Base-by-base conservation (phyloP, 2,113 vertebrate species). In the Neoarius graeffei region DNA sequence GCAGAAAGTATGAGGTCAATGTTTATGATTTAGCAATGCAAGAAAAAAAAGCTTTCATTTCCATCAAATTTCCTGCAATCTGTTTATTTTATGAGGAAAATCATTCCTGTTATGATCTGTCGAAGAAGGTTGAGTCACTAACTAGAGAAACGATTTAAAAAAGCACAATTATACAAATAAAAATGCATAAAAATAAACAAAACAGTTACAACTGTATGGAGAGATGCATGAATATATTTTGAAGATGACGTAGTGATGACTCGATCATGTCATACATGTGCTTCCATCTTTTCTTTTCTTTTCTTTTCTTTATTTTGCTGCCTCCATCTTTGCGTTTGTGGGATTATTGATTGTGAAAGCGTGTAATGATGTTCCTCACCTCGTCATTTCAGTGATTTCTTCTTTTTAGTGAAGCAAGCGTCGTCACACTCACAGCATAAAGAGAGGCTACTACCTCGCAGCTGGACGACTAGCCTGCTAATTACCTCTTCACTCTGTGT, bases 351-450 rank as follows among this genome's bases (percentile, higher is more conserved):
- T 87, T 73, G 62, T 13, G 76, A 85, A 81, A 57, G 59, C 42
- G 42, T 84, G 76, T 88, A 86, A 88, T 90, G 80, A 86, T 90
- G 80, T 83, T 88, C 81, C 56, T 81, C 85, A 30, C 74, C 81
- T 77, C 85, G 59, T 71, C 77, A 83, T 85, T 90, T 89, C 62
- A 74, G 69, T 35, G 50, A 87, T 91, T 91, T 90, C 87, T 85
- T 88, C 60, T 57, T 73, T 73, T 84, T 67, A 73, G 62, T n/a
- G 85, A 79, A 62, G 56, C 62, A 54, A 87, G 62, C 57, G 60
- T 77, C 60, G n/a, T 86, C 67, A 85, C 85, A 77, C 62, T 81
- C 86, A 60, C 57, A 82, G 71, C 25, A 67, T 86, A 90, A 90
- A 88, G 86, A 88, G 71, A 52, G 64, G 71, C 59, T 83, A 62